Conservation (phyloP, 2,797 vertebrate genomes). For the Morus bassanus region DNA sequence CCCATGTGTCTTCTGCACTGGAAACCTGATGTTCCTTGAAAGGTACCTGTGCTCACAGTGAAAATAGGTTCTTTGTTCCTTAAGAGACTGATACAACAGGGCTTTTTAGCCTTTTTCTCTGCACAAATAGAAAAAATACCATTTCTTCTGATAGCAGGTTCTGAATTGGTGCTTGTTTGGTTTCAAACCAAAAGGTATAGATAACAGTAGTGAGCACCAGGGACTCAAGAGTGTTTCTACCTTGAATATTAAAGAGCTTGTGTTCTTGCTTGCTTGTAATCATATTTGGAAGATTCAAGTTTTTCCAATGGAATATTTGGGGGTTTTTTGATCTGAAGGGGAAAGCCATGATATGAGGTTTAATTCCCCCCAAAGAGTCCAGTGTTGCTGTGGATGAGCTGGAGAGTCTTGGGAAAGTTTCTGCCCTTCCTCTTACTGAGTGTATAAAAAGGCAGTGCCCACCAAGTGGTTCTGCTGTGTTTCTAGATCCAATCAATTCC, state of each 20-base stretch:
- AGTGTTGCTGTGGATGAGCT: constrained; percentile 4
- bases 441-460: neutral
- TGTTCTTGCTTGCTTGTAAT: neutral
- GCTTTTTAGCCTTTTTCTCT: neutral
- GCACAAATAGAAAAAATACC: neutral
- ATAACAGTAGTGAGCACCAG: neutral
- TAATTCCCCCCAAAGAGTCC: constrained; percentile 45
- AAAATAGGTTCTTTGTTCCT: neutral
- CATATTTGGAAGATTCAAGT: neutral
- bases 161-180: neutral
- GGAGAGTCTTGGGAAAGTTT: constrained; percentile 39
- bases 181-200: neutral
- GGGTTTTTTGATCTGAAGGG: constrained; percentile 38
- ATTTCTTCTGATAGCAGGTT: neutral
- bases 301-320: constrained; percentile 55
- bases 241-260: neutral
- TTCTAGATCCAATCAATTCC: neutral
- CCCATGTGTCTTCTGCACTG: neutral
- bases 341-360: constrained; percentile 30
- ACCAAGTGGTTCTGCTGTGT: neutral
- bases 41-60: neutral
- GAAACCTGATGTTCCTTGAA: neutral
- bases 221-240: neutral
- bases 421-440: neutral
- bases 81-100: neutral